Percentiles rank a stretch among this genome's conserved stretches.
These are phyloP conservation scores for Epizoanthus ramosus DNA, from an alignment of 92 coral and sea anemone genomes.

Conservation along the genomic window DNA sequence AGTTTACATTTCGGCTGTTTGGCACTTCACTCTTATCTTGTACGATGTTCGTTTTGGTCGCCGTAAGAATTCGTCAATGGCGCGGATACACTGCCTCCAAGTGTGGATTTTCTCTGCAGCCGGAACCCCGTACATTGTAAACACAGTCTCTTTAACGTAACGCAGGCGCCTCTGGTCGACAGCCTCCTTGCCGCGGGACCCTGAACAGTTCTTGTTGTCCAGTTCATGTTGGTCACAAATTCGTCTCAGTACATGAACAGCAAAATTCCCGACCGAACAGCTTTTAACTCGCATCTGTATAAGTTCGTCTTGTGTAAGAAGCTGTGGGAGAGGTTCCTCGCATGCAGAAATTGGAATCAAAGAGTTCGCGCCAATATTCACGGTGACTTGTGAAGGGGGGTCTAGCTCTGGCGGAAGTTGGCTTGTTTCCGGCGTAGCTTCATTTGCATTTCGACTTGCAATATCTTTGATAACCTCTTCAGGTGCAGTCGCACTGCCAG, in stretches of 20 bases:
- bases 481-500: not conserved
- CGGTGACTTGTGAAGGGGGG: conserved; percentile 25
- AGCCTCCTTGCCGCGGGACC: conserved; percentile 86
- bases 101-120: conserved; percentile 77
- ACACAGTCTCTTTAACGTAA: conserved; percentile 86
- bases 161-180: conserved; percentile 81
- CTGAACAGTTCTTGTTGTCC: conserved; percentile 82
- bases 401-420: conserved; percentile 7
- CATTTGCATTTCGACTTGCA: not conserved
- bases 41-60: conserved; percentile 71
- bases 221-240: conserved; percentile 69
- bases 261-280: conserved; percentile 91
- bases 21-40: conserved; percentile 31
- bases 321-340: conserved; percentile 55
- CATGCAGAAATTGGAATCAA: conserved; percentile 55
- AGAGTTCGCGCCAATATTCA: conserved; percentile 38
- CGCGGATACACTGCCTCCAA: conserved; percentile 89
- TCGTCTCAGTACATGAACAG: conserved; percentile 81
- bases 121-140: conserved; percentile 67
- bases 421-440: conserved; percentile 18
- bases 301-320: conserved; percentile 69
- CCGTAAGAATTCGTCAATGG: conserved; percentile 85
- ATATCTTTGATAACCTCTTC: conserved; percentile 12
- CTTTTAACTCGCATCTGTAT: conserved; percentile 85
- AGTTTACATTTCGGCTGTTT: conserved; percentile 25